A percentile compares a stretch with the other conserved stretches of the same genome.
Evolutionary conservation across 2,797 vertebrate genomes (phyloP).

Genomic region (Emydoidea blandingii): DNA sequence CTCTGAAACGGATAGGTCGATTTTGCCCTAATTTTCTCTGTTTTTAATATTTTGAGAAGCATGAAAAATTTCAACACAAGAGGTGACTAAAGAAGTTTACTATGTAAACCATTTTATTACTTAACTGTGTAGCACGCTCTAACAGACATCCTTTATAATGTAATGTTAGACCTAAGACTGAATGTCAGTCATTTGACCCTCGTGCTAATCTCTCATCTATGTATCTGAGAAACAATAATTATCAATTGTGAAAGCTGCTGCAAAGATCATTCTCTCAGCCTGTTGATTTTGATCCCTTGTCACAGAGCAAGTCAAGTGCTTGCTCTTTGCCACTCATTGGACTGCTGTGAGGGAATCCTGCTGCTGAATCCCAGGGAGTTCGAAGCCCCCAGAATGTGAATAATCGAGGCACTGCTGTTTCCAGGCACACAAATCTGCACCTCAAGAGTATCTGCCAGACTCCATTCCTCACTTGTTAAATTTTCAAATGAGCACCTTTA

Average conservation of each 20-base stretch:
- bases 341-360: neutral
- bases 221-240: neutral
- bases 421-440: no score
- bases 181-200: neutral
- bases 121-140: no score
- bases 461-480: neutral
- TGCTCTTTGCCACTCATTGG: neutral
- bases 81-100: neutral
- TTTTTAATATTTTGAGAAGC: neutral
- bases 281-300: fast-evolving
- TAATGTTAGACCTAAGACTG: neutral
- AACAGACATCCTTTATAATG: neutral
- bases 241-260: neutral
- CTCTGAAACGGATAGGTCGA: no score
- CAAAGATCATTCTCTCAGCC: neutral
- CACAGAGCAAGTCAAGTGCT: neutral
- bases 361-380: neutral
- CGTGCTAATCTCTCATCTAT: neutral
- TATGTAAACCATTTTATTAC: no score
- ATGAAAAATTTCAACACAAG: neutral
- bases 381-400: neutral
- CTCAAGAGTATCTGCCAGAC: neutral
- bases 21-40: fast-evolving
- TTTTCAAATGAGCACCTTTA: neutral
- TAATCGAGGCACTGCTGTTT: neutral